Evolutionary conservation across 2,888 invertebrate species (phyloP).

Genomic region (Dolichopus griseipennis): DNA sequence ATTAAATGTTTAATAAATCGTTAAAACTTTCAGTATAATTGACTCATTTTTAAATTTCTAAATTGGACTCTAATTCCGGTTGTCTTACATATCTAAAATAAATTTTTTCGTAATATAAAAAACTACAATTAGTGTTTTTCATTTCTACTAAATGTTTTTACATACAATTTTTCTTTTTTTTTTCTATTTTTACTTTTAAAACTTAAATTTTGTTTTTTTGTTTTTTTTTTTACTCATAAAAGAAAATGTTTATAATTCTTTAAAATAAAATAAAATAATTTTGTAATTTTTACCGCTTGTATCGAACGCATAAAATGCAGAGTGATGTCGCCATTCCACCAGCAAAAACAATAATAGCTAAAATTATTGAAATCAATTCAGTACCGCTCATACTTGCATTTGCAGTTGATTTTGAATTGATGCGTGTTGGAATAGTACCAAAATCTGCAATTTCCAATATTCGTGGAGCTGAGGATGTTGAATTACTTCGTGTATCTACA

Average conservation of each 20-base stretch:
- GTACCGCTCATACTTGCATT: slow-evolving; percentile 51
- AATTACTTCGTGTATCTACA: slow-evolving; percentile 48
- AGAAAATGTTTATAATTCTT: neutral
- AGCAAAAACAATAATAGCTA: slow-evolving; percentile 71
- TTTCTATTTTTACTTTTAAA: too few relatives aligned
- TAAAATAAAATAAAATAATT: neutral
- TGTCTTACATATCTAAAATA: neutral
- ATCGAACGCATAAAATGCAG: slow-evolving; percentile 63
- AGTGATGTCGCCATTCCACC: slow-evolving; percentile 72
- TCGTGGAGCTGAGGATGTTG: slow-evolving; percentile 48
- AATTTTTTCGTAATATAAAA: neutral
- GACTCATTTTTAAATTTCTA: neutral
- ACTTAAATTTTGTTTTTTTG: neutral
- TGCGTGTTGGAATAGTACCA: slow-evolving; percentile 36
- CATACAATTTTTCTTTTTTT: neutral
- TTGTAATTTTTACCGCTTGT: slow-evolving; percentile 39
- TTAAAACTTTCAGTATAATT: too few relatives aligned
- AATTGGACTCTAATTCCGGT: neutral
- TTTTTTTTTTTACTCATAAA: neutral
- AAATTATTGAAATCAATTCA: slow-evolving; percentile 70
- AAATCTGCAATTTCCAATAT: slow-evolving; percentile 53
- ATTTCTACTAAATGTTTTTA: neutral
- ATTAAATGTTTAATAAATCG: too few relatives aligned
- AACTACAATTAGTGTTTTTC: neutral
- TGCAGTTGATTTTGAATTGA: slow-evolving; percentile 41